Conservation (phyloP, 1,140 invertebrate species). For the Araneus ventricosus region DNA sequence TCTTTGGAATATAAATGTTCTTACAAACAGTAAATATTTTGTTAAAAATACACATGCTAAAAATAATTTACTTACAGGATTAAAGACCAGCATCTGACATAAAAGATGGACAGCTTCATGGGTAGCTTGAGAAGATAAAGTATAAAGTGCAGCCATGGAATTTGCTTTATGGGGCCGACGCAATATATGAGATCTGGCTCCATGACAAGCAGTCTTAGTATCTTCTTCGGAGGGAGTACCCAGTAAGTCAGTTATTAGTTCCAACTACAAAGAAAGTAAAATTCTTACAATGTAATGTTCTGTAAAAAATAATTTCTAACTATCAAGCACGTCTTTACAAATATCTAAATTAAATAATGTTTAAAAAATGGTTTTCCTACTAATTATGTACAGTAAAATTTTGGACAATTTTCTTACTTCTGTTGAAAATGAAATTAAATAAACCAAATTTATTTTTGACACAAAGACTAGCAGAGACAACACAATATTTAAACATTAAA, state of each 20-base stretch:
- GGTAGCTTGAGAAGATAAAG: constrained; percentile 93
- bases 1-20: too few species aligned
- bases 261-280: constrained; percentile 85
- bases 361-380: too few species aligned
- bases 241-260: constrained; percentile 97
- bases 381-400: too few species aligned
- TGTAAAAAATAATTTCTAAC: not conserved
- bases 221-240: constrained; percentile 96
- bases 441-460: not conserved
- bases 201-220: constrained; percentile 97
- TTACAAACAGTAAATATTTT: too few species aligned
- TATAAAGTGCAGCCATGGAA: constrained; percentile 93
- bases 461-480: not conserved
- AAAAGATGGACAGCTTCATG: constrained; percentile 98
- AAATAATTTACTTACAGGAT: constrained; percentile 87
- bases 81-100: constrained; percentile 98
- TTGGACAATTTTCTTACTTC: too few species aligned
- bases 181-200: constrained; percentile 95
- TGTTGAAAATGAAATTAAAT: not conserved
- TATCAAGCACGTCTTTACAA: too few species aligned
- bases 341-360: too few species aligned
- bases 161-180: constrained; percentile 92
- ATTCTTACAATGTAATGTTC: constrained; percentile 25
- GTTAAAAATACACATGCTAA: not conserved
- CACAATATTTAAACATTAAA: not conserved